Evolutionary conservation across 2,888 invertebrate genomes (phyloP).

Genomic region (Spodoptera picta): DNA sequence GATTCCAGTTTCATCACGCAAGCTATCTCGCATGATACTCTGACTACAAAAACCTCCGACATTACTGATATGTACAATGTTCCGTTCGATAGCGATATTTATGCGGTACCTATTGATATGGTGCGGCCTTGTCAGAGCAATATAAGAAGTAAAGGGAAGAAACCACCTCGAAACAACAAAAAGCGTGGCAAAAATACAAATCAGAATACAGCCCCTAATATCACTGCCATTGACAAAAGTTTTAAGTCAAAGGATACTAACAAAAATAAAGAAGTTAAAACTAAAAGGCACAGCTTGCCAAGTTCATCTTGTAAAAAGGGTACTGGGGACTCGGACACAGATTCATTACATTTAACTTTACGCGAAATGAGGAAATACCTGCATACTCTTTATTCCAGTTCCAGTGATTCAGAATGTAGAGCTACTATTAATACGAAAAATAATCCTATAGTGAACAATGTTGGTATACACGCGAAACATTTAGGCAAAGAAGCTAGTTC

Average conservation of each 20-base stretch:
- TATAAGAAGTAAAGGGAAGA: conserved; percentile 78
- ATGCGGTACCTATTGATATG: conserved; percentile 95
- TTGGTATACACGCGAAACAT: conserved; percentile 74
- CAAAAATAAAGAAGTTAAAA: conserved; percentile 79
- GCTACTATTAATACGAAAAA: conserved; percentile 84
- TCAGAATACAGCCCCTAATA: conserved; percentile 65
- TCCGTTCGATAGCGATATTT: conserved; percentile 96
- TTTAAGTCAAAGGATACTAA: conserved; percentile 71
- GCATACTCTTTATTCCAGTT: conserved; percentile 94
- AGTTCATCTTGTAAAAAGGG: conserved; percentile 90
- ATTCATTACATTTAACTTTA: conserved; percentile 94
- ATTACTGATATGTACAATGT: conserved; percentile 96
- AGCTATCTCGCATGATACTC: conserved; percentile 95
- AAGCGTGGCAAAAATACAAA: conserved; percentile 79
- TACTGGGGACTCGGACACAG: conserved; percentile 89
- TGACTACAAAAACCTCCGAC: conserved; percentile 91
- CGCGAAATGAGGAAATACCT: conserved; percentile 95
- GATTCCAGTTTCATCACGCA: conserved; percentile 96
- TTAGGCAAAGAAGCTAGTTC: conserved; percentile 73
- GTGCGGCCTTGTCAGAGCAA: conserved; percentile 88
- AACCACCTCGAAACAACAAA: conserved; percentile 74
- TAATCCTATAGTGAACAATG: conserved; percentile 82
- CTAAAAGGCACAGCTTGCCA: conserved; percentile 91
- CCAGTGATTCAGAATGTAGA: conserved; percentile 90
- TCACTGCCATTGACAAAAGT: conserved; percentile 65